Evolutionary conservation across 2,888 invertebrate genomes (phyloP), one percentile per base, ranked within the genome.

Genomic region (Pammene fasciana): DNA sequence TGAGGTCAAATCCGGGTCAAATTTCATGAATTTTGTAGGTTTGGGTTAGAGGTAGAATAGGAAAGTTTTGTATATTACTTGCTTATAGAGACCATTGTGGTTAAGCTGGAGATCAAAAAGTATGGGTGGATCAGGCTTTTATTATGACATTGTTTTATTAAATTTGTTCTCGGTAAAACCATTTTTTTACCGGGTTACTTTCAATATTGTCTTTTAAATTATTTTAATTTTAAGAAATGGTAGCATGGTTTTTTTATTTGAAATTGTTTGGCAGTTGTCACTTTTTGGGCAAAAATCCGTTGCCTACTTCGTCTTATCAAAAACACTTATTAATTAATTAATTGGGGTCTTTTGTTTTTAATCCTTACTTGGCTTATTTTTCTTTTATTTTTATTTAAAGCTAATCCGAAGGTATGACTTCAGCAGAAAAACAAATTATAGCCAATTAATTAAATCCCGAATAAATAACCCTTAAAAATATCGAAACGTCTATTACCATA

Each of bases 1-100:
- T n/a, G 41, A 62, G 62, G 52, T 62, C 62, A 62, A 41, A 62
- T 41, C 38, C 38, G 26, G 36, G 41, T 50, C 13, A 52, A 62
- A 41, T 18, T 26, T 52, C 11, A 50, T 41, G 3, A 48, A 8
- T 16, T 10, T 16, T 48, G 48, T 9, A 18, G 13, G 18, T 62
- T 52, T 52, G 5, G 16, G 8, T 14, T 13, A 38, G 16, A 41
- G 26, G 18, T 26, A 26, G 7, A 18, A 18, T 10, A 16, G 11
- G 26, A 18, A 14, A 50, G n/a, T 16, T 5, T 62, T n/a, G 11
- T 45, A 45, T 26, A 36, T 11, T 60, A 60, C 36, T 34, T 34
- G 14, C 13, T 34, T 13, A 13, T 26, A 26, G 10, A n/a, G 14
- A 4, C 0, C 0, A n/a, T 54, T 9, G n/a, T 34, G 34, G 5